Conservation (phyloP, 1,140 invertebrate species). For the Zophobas atratus region DNA sequence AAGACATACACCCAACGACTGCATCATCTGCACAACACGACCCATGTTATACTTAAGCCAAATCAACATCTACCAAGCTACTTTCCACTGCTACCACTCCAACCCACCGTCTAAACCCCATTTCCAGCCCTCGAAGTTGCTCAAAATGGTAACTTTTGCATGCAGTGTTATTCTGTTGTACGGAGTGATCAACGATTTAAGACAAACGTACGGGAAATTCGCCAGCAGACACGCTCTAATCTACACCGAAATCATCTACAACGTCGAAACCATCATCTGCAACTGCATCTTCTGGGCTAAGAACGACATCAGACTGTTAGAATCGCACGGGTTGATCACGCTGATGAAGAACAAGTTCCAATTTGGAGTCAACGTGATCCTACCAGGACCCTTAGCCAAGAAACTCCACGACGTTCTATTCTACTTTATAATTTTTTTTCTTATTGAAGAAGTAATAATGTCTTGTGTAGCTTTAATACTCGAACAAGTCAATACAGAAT, state of each 20-base stretch:
- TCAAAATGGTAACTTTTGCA: neutral
- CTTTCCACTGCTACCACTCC: neutral
- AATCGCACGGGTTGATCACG: constrained; percentile 3
- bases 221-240: neutral
- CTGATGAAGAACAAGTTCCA: neutral
- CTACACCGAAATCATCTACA: neutral
- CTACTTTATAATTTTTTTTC: neutral
- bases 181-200: neutral
- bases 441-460: neutral
- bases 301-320: neutral
- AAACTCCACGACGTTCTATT: neutral
- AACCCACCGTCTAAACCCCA: neutral
- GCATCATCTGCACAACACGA: neutral
- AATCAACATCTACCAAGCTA: neutral
- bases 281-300: neutral
- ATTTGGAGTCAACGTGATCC: neutral
- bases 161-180: neutral
- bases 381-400: neutral
- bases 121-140: neutral
- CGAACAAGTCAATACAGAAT: neutral
- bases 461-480: neutral
- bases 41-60: neutral
- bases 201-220: neutral
- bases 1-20: neutral
- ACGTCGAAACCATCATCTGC: neutral